Evolutionary conservation across 2,113 vertebrate genomes (phyloP), one percentile per base, ranked within the genome.

Genomic region (Calidris pygmaea): DNA sequence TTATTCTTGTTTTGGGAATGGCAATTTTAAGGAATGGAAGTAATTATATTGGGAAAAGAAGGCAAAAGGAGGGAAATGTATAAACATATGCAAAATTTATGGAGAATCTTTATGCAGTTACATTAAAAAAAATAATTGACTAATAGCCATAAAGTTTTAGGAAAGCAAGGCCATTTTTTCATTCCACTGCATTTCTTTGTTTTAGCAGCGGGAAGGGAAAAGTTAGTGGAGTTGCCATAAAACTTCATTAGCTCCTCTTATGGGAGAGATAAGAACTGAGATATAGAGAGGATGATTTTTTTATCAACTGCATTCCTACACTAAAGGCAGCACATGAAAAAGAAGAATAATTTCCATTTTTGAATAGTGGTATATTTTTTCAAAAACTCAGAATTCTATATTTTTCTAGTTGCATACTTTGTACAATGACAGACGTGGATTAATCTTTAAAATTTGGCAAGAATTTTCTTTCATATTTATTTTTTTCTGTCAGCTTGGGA

Each of bases 291-390:
- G 26, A 82, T 66, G 53, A 76, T 20, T 82, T 73, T 62, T 71
- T 87, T 73, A 83, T 94, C 74, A 93, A 26, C 72, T 63, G 11
- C 22, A 19, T 91, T 95, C 91, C 87, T 93, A 83, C 91, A 74
- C 47, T 89, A 37, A 83, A 83, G 56, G 30, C 55, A 74, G 26
- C 35, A 63, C 76, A 86, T 75, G 45, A 63, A 63, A 74, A 86
- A 92, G 47, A 86, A 92, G 39, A 90, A 86, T 73, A 65, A 60
- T 82, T 94, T 82, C 66, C 2, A 0, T 27, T 67, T 89, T 55
- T 79, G 30, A 71, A 52, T 74, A 85, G 53, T 53, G 27, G 13
- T 77, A 26, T 59, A 50, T 88, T 65, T 85, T 88, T 87, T 85
- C 47, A 65, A 37, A 59, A 10, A 50, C 67, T 74, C 30, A n/a